Conservation (phyloP, 2,797 vertebrate genomes). For the Gymnopithys bicolor region DNA sequence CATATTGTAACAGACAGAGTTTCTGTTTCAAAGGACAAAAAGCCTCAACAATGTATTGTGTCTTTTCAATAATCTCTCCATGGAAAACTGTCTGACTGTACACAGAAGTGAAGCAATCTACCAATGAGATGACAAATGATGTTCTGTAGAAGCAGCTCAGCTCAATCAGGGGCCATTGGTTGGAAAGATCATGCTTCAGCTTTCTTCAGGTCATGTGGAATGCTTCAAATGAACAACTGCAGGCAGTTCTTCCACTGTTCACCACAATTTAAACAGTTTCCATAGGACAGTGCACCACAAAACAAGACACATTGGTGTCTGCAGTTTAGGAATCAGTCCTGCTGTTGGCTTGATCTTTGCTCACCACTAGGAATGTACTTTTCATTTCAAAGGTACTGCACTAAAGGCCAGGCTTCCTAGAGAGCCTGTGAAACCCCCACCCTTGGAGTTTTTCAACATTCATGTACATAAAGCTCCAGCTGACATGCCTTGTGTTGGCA, state of each 20-base stretch:
- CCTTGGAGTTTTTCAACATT: neutral
- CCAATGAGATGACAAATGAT: neutral
- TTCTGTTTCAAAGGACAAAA: constrained; percentile 16
- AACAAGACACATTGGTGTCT: rapidly evolving
- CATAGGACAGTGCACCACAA: rapidly evolving
- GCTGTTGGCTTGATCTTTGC: neutral
- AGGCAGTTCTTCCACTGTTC: neutral
- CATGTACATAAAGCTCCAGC: neutral
- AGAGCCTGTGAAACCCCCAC: neutral
- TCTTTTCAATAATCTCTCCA: neutral
- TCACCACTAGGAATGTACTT: neutral
- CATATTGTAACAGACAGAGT: neutral
- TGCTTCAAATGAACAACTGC: neutral
- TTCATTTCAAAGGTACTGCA: neutral
- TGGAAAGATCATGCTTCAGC: neutral
- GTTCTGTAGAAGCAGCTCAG: neutral
- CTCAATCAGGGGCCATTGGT: neutral
- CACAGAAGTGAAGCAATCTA: neutral
- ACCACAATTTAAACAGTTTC: neutral
- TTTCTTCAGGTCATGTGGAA: neutral
- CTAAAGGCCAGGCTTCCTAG: neutral
- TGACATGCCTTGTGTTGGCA: neutral
- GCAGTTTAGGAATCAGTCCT: neutral
- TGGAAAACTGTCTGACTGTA: neutral
- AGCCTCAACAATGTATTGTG: neutral